Evolutionary conservation across 2,888 invertebrate genomes (phyloP), one percentile per base, ranked within the genome.

Genomic region (Athalia circularis): DNA sequence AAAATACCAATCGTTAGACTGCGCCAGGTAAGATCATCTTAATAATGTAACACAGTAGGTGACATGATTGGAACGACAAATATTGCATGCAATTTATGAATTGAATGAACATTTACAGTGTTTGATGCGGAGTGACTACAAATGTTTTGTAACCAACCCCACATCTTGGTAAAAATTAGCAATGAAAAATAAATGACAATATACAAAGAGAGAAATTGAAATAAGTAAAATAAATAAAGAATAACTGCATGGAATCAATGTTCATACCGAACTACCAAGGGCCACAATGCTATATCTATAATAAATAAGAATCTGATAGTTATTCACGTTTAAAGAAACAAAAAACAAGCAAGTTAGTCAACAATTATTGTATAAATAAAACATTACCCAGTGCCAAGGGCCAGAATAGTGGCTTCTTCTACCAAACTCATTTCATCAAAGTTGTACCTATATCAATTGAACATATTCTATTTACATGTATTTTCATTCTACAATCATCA

Each of bases 371-470:
- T 62, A 62, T 77, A 80, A 77, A 80, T 78, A 80, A 81, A 79
- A 83, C 84, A 85, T 89, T 89, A 89, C 89, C 89, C 88, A 86
- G 88, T 85, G 85, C 88, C 89, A 84, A 89, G 88, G 84, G 89
- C 88, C 87, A 90, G 87, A 85, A 90, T 87, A 78, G 88, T 88
- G 85, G 90, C 88, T 86, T 88, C 89, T 83, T 89, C 85, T 85
- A 90, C 85, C 87, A 90, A 85, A 85, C 85, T 89, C 87, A 90
- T 84, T 85, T 88, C 87, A 78, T 89, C 86, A 84, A 87, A 78
- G 79, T 80, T 82, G 82, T 84, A 88, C 88, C 89, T 90, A 88
- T 59, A 83, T 76, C 78, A 81, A 72, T 81, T 80, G 47, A 61
- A 77, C 43, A 62, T 70, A 61, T 61, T 47, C 61, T 75, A 62